These are phyloP conservation scores for Temnothorax nylanderi DNA, from an alignment of 1,140 invertebrate species.

Conservation along the genomic window DNA sequence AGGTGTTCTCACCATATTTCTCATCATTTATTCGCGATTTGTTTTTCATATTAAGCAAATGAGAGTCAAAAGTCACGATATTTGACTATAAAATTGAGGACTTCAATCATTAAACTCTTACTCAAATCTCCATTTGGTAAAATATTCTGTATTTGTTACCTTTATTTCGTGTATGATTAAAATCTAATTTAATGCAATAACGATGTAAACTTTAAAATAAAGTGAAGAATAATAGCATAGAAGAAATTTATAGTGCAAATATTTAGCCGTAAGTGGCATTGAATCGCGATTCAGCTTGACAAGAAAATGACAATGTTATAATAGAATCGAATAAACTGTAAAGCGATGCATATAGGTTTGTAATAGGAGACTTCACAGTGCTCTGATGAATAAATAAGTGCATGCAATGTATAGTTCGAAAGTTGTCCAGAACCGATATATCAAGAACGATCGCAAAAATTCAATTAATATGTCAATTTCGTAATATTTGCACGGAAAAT, in stretches of 20 bases:
- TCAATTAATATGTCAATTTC: neutral
- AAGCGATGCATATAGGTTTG: neutral
- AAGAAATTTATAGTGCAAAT: neutral
- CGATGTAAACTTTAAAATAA: neutral
- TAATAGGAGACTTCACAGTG: neutral
- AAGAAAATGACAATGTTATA: constrained; percentile 10
- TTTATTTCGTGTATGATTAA: neutral
- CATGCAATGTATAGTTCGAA: neutral
- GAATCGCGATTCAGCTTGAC: neutral
- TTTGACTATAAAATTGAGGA: neutral
- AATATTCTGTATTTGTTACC: neutral
- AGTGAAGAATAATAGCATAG: neutral
- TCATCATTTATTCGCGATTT: neutral
- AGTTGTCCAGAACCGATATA: neutral
- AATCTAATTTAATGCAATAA: neutral
- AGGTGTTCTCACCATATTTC: neutral
- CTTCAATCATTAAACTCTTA: too few species aligned
- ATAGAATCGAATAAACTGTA: neutral
- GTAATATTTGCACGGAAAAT: neutral
- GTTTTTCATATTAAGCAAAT: neutral
- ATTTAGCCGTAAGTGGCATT: neutral
- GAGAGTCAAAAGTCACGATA: neutral
- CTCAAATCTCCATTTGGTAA: neutral
- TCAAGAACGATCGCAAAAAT: neutral
- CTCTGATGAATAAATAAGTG: neutral